Evolutionary conservation across 2,113 vertebrate genomes (phyloP), one percentile per base, ranked within the genome.

Genomic region (Columba janthina): DNA sequence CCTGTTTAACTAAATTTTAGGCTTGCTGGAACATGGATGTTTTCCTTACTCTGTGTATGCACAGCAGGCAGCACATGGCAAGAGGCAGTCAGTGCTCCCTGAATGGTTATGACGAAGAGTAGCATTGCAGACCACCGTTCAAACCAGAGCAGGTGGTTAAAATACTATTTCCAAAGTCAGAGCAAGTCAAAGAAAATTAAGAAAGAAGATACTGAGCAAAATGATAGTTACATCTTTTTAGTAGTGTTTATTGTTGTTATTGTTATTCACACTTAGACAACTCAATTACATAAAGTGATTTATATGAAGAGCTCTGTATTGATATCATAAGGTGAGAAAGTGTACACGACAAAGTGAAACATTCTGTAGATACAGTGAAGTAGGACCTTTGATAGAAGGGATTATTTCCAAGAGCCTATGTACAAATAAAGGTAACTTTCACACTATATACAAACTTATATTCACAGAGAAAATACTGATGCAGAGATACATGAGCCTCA

Each of bases 211-310:
- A 85, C 11, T 22, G 72, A 89, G 61, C 18, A 74, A 93, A 90
- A 10, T 22, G 5, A 71, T 34, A 84, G 67, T 88, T 89, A 88
- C 89, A 85, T 76, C 48, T 71, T 98, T 97, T 98, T 97, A 98
- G 98, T 98, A 98, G 97, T 96, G 95, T 97, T 98, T 98, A 95
- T 91, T 95, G 29, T 95, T 92, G 31, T 93, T 89, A 78, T 31
- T 98, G 97, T 98, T 98, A 96, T 96, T 95, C 95, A 98, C 96
- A 98, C 90, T 50, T 65, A 97, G 96, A 96, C 96, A 94, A 97
- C 90, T 98, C 97, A 96, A 96, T 98, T 98, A 99, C 98, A 98
- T 98, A 97, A 96, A 97, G 96, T 98, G 95, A 94, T 90, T 98
- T 98, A 98, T 97, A 97, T 98, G 98, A 97, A 97, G 97, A 98